A percentile compares a stretch with the other conserved stretches of the same genome.
These are phyloP conservation scores for Tubulanus polymorphus DNA, from an alignment of 2,888 invertebrate species.

Conservation along the genomic window DNA sequence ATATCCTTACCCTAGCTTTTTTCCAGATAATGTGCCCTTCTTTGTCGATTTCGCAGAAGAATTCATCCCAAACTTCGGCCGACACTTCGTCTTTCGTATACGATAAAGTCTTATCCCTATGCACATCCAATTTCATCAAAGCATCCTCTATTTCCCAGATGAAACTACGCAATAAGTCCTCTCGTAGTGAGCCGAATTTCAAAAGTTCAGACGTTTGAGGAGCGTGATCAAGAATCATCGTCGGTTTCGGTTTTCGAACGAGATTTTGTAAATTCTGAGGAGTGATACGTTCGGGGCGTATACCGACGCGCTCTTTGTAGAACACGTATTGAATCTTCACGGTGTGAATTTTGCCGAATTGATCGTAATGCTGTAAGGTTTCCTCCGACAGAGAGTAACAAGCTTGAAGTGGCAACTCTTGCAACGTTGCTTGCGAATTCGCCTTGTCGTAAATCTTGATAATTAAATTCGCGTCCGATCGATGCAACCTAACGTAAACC, in stretches of 20 bases:
- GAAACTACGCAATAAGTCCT: slow-evolving; percentile 87
- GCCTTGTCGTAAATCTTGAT: slow-evolving; percentile 75
- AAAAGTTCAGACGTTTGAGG: slow-evolving; percentile 91
- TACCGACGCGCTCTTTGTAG: slow-evolving; percentile 94
- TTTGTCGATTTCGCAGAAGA: slow-evolving; percentile 45
- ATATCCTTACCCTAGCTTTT: slow-evolving; percentile 89
- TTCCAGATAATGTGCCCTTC: slow-evolving; percentile 58
- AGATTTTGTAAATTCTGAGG: slow-evolving; percentile 34
- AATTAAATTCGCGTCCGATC: slow-evolving; percentile 65
- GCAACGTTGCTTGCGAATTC: slow-evolving; percentile 85
- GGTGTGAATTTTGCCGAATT: slow-evolving; percentile 98
- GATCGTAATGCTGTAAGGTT: slow-evolving; percentile 86
- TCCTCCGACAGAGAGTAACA: slow-evolving; percentile 87
- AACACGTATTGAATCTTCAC: slow-evolving; percentile 95
- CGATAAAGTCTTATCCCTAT: slow-evolving; percentile 44
- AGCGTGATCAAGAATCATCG: slow-evolving; percentile 80
- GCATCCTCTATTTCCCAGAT: slow-evolving; percentile 89
- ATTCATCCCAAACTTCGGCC: slow-evolving; percentile 52
- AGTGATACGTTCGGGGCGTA: slow-evolving; percentile 43
- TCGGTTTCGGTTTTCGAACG: slow-evolving; percentile 51
- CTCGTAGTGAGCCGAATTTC: slow-evolving; percentile 87
- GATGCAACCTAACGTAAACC: slow-evolving; percentile 79
- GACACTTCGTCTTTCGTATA: slow-evolving; percentile 53
- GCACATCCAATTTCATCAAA: slow-evolving; percentile 56
- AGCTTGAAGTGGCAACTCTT: slow-evolving; percentile 88